Percentiles rank a stretch among this genome's conserved stretches.
Conservation (phyloP, 2,113 vertebrate species). For the Myrmecophaga tridactyla region DNA sequence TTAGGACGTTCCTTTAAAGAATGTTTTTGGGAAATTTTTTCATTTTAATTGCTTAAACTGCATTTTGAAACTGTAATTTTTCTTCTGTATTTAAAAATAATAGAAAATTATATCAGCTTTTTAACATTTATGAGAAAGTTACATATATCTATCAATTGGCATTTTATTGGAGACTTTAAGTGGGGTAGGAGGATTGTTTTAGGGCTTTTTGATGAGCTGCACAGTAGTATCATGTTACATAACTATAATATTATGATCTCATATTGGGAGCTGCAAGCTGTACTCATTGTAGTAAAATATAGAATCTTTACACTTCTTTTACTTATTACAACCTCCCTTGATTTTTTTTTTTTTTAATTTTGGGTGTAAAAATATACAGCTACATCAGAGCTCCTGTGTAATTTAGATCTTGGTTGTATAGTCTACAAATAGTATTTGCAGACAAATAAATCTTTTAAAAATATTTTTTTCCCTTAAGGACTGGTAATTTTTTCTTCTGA, state of each 20-base stretch:
- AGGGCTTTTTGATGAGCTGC: not conserved
- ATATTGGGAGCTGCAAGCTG: not conserved
- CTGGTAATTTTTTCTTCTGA: not conserved
- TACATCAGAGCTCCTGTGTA: not conserved
- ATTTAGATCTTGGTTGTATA: not conserved
- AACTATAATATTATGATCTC: not conserved
- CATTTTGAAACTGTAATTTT: not conserved
- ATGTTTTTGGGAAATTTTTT: not conserved
- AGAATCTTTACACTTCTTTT: not conserved
- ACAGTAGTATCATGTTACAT: not conserved
- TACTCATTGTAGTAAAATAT: not conserved
- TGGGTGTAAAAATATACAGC: not conserved
- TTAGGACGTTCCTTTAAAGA: not conserved
- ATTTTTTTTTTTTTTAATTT: not conserved
- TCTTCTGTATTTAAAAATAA: conserved; percentile 4
- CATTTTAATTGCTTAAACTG: not conserved
- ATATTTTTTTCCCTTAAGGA: not conserved
- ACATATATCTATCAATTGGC: not conserved
- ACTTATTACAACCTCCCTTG: not conserved
- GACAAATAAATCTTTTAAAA: not conserved
- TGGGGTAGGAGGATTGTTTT: not conserved
- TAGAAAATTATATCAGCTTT: not conserved
- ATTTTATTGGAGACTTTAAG: not conserved
- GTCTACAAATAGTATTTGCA: not conserved
- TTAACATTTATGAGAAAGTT: not conserved